Evolutionary conservation across 2,113 vertebrate species (phyloP).

Genomic region (Grammomys dolichurus): DNA sequence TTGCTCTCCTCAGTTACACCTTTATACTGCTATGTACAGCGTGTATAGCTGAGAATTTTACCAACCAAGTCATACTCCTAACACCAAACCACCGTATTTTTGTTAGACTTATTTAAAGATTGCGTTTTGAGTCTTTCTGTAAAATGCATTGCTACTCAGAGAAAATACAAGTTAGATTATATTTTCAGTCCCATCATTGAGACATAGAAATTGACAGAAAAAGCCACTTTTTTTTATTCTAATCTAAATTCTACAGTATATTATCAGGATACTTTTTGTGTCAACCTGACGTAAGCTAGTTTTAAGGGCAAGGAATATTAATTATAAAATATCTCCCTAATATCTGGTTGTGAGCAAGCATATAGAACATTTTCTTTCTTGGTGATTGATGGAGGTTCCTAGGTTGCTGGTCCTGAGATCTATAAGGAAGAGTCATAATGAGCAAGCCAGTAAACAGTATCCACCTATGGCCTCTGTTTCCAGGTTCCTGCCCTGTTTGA

Average conservation of each 20-base stretch:
- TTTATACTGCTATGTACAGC: too few species aligned
- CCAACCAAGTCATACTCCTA: neutral
- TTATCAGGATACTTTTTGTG: neutral
- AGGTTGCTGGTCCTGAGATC: neutral
- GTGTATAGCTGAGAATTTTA: neutral
- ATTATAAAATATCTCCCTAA: neutral
- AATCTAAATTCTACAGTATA: conserved; percentile 1
- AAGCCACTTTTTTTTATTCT: neutral
- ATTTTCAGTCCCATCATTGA: neutral
- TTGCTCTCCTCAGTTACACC: neutral
- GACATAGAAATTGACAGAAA: neutral
- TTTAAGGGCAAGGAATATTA: too few species aligned
- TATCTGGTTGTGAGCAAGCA: neutral
- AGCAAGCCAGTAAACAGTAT: neutral
- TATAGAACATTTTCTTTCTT: neutral
- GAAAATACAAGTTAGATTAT: neutral
- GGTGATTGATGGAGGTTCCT: neutral
- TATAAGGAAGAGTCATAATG: neutral
- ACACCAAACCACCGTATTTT: neutral
- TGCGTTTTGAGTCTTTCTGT: conserved; percentile 9
- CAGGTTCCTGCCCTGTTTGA: neutral
- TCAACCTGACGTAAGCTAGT: neutral
- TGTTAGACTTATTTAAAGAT: neutral
- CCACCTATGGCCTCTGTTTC: neutral
- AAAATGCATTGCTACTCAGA: neutral